phyloP scores from a whole-genome alignment of 2,888 invertebrate genomes.

The Zaprionus lineosus region DNA sequence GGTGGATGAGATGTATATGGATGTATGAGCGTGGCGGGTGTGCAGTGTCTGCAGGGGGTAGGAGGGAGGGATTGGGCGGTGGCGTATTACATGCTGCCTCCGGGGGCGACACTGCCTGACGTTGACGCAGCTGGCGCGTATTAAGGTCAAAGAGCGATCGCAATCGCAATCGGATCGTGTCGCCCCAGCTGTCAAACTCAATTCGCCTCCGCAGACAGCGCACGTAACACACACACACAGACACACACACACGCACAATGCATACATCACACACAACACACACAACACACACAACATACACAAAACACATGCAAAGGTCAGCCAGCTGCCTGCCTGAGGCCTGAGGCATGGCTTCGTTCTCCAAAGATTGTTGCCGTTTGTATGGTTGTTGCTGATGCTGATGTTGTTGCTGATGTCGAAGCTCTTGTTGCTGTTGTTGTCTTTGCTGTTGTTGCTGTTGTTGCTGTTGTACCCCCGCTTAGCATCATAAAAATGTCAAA shows the following conservation, averaged over 20 bases:
- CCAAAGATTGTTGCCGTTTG: constrained; percentile 43
- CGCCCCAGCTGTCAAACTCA: constrained; percentile 77
- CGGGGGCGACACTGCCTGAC: constrained; percentile 24
- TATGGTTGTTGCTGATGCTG: constrained; percentile 24
- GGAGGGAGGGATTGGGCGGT: neutral
- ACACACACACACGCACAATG: constrained; percentile 19
- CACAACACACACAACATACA: constrained; percentile 14
- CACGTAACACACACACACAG: too few species aligned
- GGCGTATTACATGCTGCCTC: constrained; percentile 5
- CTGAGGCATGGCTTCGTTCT: constrained; percentile 46
- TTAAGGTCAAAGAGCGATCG: constrained; percentile 77
- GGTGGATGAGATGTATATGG: neutral
- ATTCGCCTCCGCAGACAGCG: constrained; percentile 65
- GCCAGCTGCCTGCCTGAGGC: constrained; percentile 60
- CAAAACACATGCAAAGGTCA: constrained; percentile 67
- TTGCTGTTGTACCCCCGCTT: constrained; percentile 54
- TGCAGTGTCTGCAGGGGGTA: neutral
- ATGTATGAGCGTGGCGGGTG: too few species aligned
- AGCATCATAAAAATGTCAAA: constrained; percentile 78
- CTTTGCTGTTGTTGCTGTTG: constrained; percentile 29
- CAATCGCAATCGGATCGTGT: constrained; percentile 74
- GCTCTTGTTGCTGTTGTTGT: constrained; percentile 30
- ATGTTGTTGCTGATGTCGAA: constrained; percentile 25
- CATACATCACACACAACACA: constrained; percentile 19
- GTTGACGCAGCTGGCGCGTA: constrained; percentile 73